Evolutionary conservation across 2,888 invertebrate genomes (phyloP).

Genomic region (Drosophila formosana): DNA sequence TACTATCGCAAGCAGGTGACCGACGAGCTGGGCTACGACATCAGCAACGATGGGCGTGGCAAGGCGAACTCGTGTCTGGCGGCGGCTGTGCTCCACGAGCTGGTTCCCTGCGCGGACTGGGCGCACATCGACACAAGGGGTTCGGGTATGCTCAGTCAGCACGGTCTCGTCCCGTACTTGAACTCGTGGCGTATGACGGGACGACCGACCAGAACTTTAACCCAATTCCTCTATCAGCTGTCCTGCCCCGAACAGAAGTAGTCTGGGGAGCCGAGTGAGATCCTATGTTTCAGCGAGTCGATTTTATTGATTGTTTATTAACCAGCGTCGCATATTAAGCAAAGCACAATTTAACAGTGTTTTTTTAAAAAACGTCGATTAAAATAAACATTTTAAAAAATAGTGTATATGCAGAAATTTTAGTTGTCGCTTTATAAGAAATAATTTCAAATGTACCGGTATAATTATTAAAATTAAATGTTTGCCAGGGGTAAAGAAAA

Average conservation of each 20-base stretch:
- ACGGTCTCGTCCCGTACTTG: slow-evolving; percentile 88
- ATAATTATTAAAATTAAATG: too few relatives aligned
- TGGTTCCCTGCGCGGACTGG: slow-evolving; percentile 89
- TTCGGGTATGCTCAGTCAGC: slow-evolving; percentile 87
- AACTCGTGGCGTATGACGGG: slow-evolving; percentile 87
- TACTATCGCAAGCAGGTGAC: slow-evolving; percentile 81
- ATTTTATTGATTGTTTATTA: not conserved
- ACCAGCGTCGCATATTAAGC: not conserved
- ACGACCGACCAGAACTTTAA: slow-evolving; percentile 87
- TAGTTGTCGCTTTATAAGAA: too few relatives aligned
- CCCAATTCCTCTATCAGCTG: slow-evolving; percentile 86
- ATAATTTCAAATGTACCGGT: too few relatives aligned
- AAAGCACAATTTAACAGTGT: not conserved
- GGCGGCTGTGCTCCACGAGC: slow-evolving; percentile 89
- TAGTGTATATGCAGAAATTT: too few relatives aligned
- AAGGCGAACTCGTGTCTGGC: slow-evolving; percentile 88
- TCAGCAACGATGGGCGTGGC: slow-evolving; percentile 87
- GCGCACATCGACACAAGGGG: slow-evolving; percentile 91
- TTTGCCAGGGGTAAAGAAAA: too few relatives aligned
- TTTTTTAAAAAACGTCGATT: not conserved
- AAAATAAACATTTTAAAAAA: not conserved
- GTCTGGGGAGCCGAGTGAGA: not conserved
- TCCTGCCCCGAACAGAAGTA: slow-evolving; percentile 82
- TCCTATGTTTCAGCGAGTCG: not conserved
- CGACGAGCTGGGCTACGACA: slow-evolving; percentile 86